Percentiles rank a stretch among this genome's conserved stretches.
These are phyloP conservation scores for Xiphophorus maculatus DNA, from an alignment of 2,113 vertebrate genomes.

Conservation along the genomic window DNA sequence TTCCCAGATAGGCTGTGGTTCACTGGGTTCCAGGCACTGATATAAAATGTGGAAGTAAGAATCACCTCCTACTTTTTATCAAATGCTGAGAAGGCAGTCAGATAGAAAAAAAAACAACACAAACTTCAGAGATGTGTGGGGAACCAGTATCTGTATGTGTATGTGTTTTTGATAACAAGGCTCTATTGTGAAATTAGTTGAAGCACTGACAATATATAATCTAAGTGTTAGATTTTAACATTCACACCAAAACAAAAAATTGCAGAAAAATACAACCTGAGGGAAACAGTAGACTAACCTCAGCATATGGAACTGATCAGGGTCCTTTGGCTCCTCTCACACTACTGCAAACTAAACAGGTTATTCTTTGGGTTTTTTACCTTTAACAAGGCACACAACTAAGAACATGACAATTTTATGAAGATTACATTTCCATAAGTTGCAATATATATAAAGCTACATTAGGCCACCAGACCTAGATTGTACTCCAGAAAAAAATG, in stretches of 20 bases:
- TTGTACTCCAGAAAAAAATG: neutral
- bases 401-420: neutral
- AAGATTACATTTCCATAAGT: neutral
- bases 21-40: constrained; percentile 78
- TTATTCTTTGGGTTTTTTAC: neutral
- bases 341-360: constrained; percentile 36
- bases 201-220: constrained; percentile 2
- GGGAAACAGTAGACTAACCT: constrained; percentile 35
- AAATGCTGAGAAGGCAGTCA: constrained; percentile 61
- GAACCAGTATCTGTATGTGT: constrained; percentile 18
- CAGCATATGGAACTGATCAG: constrained; percentile 70
- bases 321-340: constrained; percentile 38
- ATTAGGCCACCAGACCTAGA: neutral
- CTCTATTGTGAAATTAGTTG: neutral
- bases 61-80: constrained; percentile 77
- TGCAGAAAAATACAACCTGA: neutral
- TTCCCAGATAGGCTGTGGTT: constrained; percentile 80
- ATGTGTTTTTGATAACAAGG: constrained; percentile 1
- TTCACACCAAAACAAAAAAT: constrained; percentile 12
- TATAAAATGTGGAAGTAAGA: constrained; percentile 81
- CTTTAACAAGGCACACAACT: neutral
- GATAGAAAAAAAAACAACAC: constrained; percentile 53
- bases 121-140: constrained; percentile 30
- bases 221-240: constrained; percentile 5
- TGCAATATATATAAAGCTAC: neutral